phyloP scores from a whole-genome alignment of 30 jellyfish, hydroid and myxozoan species.

The Turritopsis rubra region DNA sequence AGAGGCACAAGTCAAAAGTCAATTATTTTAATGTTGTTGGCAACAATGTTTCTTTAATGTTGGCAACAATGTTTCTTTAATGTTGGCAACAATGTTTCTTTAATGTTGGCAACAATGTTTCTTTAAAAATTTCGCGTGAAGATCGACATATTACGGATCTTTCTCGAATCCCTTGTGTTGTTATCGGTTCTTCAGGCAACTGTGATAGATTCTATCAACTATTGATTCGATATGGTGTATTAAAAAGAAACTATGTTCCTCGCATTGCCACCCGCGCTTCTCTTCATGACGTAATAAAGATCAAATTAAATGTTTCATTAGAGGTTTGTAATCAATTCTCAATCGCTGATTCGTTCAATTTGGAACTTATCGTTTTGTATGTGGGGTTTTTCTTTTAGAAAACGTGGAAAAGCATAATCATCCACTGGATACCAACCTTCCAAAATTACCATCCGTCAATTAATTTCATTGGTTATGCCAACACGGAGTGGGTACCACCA shows the following conservation, averaged over 20 bases:
- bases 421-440: background rate
- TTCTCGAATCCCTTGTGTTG: conserved; percentile 4
- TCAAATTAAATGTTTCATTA: background rate
- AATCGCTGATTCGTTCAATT: background rate
- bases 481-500: conserved; percentile 17
- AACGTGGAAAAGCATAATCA: too few species aligned
- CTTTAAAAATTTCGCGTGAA: background rate
- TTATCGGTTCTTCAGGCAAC: background rate
- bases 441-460: conserved; percentile 12
- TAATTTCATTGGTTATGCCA: background rate
- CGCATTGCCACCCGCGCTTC: background rate
- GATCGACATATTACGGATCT: background rate
- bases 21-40: background rate
- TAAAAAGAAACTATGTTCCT: background rate
- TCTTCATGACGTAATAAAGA: background rate
- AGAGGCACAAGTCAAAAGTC: background rate
- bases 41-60: too few species aligned
- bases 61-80: too few species aligned
- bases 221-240: background rate
- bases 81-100: too few species aligned
- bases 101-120: conserved; percentile 31
- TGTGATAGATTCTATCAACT: background rate
- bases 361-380: too few species aligned
- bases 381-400: too few species aligned
- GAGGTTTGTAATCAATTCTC: background rate